These are phyloP conservation scores for Chorisops tibialis DNA, from an alignment of 2,888 invertebrate species.

Conservation along the genomic window DNA sequence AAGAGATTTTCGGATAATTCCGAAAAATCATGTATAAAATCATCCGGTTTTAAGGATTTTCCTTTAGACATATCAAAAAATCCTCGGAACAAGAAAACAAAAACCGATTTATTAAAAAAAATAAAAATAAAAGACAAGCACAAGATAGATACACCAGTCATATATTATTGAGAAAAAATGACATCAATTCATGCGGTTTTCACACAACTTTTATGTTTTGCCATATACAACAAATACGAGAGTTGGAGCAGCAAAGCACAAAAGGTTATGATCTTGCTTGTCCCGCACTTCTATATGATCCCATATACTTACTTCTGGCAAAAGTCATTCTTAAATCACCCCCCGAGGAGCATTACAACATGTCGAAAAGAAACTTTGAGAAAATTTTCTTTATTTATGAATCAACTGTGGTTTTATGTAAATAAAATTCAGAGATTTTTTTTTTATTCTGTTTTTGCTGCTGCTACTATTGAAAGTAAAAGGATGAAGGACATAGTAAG, in stretches of 20 bases:
- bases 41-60: conserved; percentile 3
- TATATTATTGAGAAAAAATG: conserved; percentile 7
- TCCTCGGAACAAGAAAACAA: conserved; percentile 26
- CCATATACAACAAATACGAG: conserved; percentile 10
- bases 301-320: neutral
- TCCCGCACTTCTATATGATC: conserved; percentile 5
- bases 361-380: conserved; percentile 30
- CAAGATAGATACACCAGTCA: conserved; percentile 1
- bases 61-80: conserved; percentile 26
- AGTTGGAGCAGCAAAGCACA: neutral
- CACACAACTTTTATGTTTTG: conserved; percentile 9
- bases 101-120: conserved; percentile 31
- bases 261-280: conserved; percentile 13
- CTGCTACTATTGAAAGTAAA: conserved; percentile 4
- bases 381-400: conserved; percentile 32
- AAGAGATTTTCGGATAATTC: conserved; percentile 3
- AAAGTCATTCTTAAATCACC: conserved; percentile 30
- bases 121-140: conserved; percentile 9
- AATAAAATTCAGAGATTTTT: conserved; percentile 27
- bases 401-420: conserved; percentile 34
- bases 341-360: conserved; percentile 33
- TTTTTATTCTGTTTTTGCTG: neutral
- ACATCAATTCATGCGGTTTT: neutral
- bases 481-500: neutral
- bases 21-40: conserved; percentile 2